Evolutionary conservation across 2,797 vertebrate species (phyloP).

Genomic region (Natrix natrix): DNA sequence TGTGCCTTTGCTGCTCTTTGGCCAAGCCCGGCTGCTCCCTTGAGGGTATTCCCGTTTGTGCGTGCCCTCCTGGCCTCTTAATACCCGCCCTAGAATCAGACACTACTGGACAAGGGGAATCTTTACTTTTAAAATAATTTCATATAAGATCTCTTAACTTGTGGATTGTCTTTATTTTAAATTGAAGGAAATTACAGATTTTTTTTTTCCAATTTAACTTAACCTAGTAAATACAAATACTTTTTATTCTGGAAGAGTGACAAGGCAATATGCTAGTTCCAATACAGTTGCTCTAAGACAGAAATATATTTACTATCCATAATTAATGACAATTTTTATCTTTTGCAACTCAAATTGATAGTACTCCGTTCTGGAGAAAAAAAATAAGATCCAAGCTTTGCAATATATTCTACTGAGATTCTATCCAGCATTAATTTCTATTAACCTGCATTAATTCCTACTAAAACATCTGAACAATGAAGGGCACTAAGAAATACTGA

Average conservation of each 20-base stretch:
- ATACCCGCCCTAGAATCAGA: too few species aligned
- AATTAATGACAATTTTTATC: neutral
- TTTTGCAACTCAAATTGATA: conserved; percentile 33
- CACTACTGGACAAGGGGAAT: too few species aligned
- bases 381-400: conserved; percentile 32
- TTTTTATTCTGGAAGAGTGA: neutral
- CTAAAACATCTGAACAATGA: conserved; percentile 24
- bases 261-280: neutral
- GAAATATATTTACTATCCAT: neutral
- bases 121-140: too few species aligned
- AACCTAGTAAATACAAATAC: neutral
- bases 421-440: neutral
- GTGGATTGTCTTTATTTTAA: neutral
- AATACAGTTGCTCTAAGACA: neutral
- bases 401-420: conserved; percentile 17
- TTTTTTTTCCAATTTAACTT: neutral
- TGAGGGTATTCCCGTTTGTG: too few species aligned
- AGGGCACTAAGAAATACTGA: conserved; percentile 29
- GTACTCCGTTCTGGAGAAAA: conserved; percentile 20
- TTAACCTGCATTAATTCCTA: conserved; percentile 20
- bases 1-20: too few species aligned
- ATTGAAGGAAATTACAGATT: neutral
- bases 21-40: too few species aligned
- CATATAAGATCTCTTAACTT: neutral
- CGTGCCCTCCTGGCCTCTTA: too few species aligned